phyloP scores from a whole-genome alignment of 2,888 invertebrate species.

The Megaustenia siamemsis region DNA sequence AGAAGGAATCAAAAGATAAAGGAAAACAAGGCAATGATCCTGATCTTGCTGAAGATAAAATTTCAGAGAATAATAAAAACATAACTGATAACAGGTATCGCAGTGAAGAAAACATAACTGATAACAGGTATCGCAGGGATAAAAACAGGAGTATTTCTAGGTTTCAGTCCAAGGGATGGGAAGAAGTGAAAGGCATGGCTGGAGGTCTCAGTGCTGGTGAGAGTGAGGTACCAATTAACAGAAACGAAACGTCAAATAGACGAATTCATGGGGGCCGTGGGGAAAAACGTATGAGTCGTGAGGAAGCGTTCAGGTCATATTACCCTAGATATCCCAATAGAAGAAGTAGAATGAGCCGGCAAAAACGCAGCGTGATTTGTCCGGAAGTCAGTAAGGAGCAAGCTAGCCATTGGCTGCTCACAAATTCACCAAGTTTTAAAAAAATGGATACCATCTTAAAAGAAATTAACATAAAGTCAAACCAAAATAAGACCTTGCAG shows the following conservation, averaged over 20 bases:
- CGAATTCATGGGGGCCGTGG: not conserved
- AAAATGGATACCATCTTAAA: not conserved
- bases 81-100: no score
- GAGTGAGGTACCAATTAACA: no score
- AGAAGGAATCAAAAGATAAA: not conserved
- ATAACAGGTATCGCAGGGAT: not conserved
- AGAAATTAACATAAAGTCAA: not conserved
- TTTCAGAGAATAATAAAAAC: not conserved
- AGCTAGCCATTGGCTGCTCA: not conserved
- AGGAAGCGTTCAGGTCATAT: no score
- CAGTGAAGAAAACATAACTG: no score
- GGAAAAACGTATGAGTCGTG: no score
- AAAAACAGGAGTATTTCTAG: not conserved
- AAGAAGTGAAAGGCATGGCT: not conserved
- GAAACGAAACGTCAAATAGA: no score
- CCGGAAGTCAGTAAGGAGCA: not conserved
- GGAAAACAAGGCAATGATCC: not conserved
- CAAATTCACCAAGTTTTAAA: slow-evolving; percentile 8
- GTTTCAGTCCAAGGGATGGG: not conserved
- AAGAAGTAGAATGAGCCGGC: no score
- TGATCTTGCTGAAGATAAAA: not conserved
- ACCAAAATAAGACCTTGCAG: not conserved
- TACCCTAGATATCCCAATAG: no score
- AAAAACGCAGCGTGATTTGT: not conserved
- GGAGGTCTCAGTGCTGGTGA: no score